Evolutionary conservation across 2,888 invertebrate genomes (phyloP).

Genomic region (Parnassius apollo): DNA sequence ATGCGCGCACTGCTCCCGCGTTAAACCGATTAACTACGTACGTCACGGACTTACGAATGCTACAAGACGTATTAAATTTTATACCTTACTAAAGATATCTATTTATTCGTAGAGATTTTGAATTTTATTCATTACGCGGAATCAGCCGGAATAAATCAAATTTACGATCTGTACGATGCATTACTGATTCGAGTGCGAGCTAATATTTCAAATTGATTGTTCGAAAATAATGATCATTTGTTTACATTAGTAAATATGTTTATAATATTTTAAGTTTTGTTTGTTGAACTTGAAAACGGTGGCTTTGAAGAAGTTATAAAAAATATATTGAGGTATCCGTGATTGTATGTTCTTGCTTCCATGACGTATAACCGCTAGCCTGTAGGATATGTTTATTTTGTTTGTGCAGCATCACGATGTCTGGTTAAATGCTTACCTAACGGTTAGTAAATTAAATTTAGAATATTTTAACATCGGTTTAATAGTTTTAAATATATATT

Average conservation of each 20-base stretch:
- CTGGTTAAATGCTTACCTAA: conserved; percentile 10
- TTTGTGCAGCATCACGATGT: conserved; percentile 21
- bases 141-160: conserved; percentile 41
- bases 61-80: conserved; percentile 48
- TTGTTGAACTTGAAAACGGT: conserved; percentile 1
- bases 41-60: conserved; percentile 66
- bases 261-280: not conserved
- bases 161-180: conserved; percentile 12
- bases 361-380: conserved; percentile 2
- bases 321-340: conserved; percentile 7
- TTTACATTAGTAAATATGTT: conserved; percentile 13
- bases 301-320: conserved; percentile 9
- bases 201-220: conserved; percentile 15
- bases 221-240: conserved; percentile 12
- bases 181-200: not conserved
- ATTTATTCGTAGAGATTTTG: conserved; percentile 34
- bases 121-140: conserved; percentile 46
- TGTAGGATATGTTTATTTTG: conserved; percentile 21
- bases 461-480: not conserved
- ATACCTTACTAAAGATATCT: conserved; percentile 45
- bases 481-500: not conserved
- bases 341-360: conserved; percentile 9
- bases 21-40: conserved; percentile 64
- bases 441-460: conserved; percentile 5
- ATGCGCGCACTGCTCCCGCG: conserved; percentile 43